Conservation (phyloP, 2,888 invertebrate genomes). For the Coleophora deauratella region DNA sequence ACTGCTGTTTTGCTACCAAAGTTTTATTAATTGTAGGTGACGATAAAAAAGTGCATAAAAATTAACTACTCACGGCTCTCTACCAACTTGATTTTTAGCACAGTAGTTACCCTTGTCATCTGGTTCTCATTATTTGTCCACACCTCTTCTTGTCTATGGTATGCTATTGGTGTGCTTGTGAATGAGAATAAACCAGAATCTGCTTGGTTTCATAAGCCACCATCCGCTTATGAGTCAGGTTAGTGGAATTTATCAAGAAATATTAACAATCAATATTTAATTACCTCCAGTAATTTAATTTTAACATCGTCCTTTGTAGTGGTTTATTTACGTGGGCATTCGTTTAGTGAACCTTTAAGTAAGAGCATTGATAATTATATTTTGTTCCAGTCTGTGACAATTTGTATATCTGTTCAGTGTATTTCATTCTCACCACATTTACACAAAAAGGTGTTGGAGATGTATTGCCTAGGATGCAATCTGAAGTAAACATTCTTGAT, state of each 20-base stretch:
- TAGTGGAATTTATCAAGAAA: too few species aligned
- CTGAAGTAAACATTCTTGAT: slow-evolving; percentile 50
- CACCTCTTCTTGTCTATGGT: neutral
- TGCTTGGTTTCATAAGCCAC: too few species aligned
- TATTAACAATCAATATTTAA: too few species aligned
- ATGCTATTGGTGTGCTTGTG: neutral
- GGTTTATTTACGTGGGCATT: too few species aligned
- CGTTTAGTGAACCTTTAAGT: too few species aligned
- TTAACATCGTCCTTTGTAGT: too few species aligned
- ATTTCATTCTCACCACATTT: slow-evolving; percentile 52
- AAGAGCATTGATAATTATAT: too few species aligned
- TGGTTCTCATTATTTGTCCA: slow-evolving; percentile 5
- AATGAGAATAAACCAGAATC: neutral
- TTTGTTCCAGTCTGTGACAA: too few species aligned
- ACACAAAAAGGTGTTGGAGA: slow-evolving; percentile 54
- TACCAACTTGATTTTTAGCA: neutral
- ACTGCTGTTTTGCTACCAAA: too few species aligned
- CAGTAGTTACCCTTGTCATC: neutral
- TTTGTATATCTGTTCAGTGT: slow-evolving; percentile 44
- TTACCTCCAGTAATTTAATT: too few species aligned
- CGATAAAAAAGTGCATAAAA: slow-evolving; percentile 37
- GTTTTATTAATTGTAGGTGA: too few species aligned
- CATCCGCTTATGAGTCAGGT: too few species aligned
- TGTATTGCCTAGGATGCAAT: slow-evolving; percentile 43
- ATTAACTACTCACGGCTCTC: slow-evolving; percentile 27